Conservation (phyloP, 1,140 invertebrate species). For the Cyphomyrmex costatus region DNA sequence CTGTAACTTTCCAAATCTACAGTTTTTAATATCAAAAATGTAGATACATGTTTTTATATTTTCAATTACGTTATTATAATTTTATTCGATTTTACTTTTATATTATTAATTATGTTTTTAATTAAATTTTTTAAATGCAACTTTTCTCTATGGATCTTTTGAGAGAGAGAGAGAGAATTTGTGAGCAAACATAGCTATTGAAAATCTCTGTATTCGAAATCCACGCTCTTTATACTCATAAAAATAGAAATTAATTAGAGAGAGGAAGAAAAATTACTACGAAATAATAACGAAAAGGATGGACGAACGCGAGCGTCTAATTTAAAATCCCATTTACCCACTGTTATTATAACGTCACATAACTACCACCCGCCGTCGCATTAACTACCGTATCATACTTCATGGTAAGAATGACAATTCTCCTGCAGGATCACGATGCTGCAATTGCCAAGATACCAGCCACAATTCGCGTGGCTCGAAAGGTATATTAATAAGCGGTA, state of each 20-base stretch:
- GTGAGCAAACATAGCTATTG: background rate
- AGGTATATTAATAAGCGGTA: slow-evolving; percentile 56
- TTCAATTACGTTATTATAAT: background rate
- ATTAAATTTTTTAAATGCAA: background rate
- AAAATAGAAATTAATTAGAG: background rate
- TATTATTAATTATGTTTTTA: background rate
- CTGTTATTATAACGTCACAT: slow-evolving; percentile 12
- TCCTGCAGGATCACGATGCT: slow-evolving; percentile 27
- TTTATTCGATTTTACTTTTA: no score
- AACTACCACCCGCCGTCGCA: background rate
- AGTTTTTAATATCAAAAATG: background rate
- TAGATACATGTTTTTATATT: background rate
- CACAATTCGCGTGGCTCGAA: slow-evolving; percentile 39
- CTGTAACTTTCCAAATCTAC: background rate
- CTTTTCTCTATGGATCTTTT: background rate
- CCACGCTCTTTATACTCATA: no score
- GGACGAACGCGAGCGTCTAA: slow-evolving; percentile 11
- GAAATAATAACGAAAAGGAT: background rate
- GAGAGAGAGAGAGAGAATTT: background rate
- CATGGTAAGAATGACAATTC: slow-evolving; percentile 27
- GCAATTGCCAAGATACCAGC: slow-evolving; percentile 31
- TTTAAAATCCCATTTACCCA: slow-evolving; percentile 33
- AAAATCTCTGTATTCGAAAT: background rate
- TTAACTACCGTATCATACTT: slow-evolving; percentile 3
- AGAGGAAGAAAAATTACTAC: background rate